Conservation (phyloP, 2,888 invertebrate genomes). For the Amblyteles armatorius region DNA sequence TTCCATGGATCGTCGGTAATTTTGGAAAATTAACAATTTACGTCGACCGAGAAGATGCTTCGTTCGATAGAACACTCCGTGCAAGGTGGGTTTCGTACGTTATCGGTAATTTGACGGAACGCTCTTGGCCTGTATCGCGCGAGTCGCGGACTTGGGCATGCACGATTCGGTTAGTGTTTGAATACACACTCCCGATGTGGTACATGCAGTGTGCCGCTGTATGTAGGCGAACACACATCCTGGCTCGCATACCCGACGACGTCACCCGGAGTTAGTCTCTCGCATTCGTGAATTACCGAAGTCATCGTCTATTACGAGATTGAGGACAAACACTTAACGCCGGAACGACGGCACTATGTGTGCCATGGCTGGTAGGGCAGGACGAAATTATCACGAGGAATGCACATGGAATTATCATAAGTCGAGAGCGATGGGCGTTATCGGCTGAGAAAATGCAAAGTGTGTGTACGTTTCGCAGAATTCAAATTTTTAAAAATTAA, state of each 20-base stretch:
- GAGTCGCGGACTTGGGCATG: conserved; percentile 13
- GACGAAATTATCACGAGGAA: conserved; percentile 29
- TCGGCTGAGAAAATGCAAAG: neutral
- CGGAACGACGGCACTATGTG: conserved; percentile 1
- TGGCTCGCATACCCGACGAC: conserved; percentile 26
- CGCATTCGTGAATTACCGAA: conserved; percentile 71
- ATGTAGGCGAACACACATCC: neutral
- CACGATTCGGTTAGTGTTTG: conserved; percentile 18
- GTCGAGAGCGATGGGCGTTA: neutral
- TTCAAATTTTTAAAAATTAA: too few relatives aligned
- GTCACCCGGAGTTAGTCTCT: conserved; percentile 71
- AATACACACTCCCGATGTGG: conserved; percentile 11
- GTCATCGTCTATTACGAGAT: conserved; percentile 75
- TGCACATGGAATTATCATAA: conserved; percentile 12
- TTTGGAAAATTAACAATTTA: conserved; percentile 46
- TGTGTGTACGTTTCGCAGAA: conserved; percentile 58
- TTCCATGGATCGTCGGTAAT: conserved; percentile 44
- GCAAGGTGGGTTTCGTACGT: conserved; percentile 36
- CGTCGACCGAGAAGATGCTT: conserved; percentile 7
- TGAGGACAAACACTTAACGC: conserved; percentile 71
- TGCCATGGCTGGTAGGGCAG: neutral
- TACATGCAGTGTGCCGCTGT: neutral
- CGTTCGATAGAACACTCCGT: conserved; percentile 12
- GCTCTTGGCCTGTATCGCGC: conserved; percentile 25
- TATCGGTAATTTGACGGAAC: conserved; percentile 40